Conservation (phyloP, 2,888 invertebrate genomes). For the Epinotia ramella region DNA sequence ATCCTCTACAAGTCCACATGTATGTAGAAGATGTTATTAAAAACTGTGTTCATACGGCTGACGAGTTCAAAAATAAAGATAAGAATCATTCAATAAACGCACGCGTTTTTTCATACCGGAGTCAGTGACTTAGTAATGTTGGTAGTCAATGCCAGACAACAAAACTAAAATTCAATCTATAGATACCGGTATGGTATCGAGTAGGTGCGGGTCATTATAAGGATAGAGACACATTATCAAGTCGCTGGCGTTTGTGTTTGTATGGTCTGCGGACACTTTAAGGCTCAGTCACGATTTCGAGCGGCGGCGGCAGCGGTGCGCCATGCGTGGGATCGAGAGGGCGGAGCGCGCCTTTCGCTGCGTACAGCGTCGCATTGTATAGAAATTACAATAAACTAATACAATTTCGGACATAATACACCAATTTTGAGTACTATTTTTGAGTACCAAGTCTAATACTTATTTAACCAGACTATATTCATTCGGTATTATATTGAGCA, state of each 20-base stretch:
- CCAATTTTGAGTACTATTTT: background rate
- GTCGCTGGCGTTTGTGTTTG: conserved; percentile 3
- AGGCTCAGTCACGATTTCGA: no score
- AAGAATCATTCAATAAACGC: conserved; percentile 10
- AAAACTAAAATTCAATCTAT: conserved; percentile 50
- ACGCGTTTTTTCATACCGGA: conserved; percentile 5
- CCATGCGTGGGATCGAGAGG: no score
- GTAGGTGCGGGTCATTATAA: conserved; percentile 9
- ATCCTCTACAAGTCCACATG: background rate
- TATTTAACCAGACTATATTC: no score
- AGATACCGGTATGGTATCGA: conserved; percentile 35
- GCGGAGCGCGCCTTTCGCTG: background rate
- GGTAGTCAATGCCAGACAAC: conserved; percentile 38
- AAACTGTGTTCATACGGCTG: conserved; percentile 1
- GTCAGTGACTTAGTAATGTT: conserved; percentile 30
- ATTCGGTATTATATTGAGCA: no score
- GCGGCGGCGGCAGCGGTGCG: no score
- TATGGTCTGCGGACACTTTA: background rate
- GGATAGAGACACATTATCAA: conserved; percentile 17
- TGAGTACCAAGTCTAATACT: no score
- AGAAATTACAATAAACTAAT: background rate
- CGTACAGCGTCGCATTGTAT: background rate
- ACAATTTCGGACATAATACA: background rate
- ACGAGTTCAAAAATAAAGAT: background rate
- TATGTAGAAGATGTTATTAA: background rate